Conservation (phyloP, 2,113 vertebrate species). For the Sylvicapra grimmia region DNA sequence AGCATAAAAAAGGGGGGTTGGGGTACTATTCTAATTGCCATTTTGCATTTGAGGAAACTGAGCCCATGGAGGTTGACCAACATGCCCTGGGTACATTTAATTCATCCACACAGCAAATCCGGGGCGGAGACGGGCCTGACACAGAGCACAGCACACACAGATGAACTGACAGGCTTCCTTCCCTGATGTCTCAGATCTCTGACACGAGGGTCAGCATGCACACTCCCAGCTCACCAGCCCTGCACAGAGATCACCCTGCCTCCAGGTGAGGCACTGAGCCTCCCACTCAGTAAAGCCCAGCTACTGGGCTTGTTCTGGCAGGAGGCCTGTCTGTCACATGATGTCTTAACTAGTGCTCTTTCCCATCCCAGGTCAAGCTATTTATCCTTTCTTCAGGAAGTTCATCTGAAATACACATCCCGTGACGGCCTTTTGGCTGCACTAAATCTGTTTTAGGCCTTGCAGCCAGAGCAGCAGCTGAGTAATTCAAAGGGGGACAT, state of each 20-base stretch:
- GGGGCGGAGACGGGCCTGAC: not conserved
- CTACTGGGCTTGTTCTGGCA: not conserved
- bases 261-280: not conserved
- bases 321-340: conserved; percentile 69
- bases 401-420: conserved; percentile 76
- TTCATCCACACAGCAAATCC: not conserved
- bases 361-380: conserved; percentile 73
- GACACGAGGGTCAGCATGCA: rapidly evolving
- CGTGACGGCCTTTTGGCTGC: conserved; percentile 72
- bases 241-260: not conserved
- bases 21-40: not conserved
- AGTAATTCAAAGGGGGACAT: not conserved
- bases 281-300: not conserved
- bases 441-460: conserved; percentile 74
- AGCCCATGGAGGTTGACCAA: not conserved
- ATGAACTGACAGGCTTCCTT: not conserved
- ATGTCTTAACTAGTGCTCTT: conserved; percentile 36
- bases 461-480: conserved; percentile 61
- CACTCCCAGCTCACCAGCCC: not conserved
- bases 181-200: not conserved
- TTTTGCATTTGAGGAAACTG: not conserved
- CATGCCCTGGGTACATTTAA: not conserved
- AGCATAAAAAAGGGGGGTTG: not conserved
- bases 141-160: rapidly evolving
- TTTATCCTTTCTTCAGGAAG: conserved; percentile 80